Base-by-base conservation (phyloP, 2,797 vertebrate genomes). In the Karalla daura region DNA sequence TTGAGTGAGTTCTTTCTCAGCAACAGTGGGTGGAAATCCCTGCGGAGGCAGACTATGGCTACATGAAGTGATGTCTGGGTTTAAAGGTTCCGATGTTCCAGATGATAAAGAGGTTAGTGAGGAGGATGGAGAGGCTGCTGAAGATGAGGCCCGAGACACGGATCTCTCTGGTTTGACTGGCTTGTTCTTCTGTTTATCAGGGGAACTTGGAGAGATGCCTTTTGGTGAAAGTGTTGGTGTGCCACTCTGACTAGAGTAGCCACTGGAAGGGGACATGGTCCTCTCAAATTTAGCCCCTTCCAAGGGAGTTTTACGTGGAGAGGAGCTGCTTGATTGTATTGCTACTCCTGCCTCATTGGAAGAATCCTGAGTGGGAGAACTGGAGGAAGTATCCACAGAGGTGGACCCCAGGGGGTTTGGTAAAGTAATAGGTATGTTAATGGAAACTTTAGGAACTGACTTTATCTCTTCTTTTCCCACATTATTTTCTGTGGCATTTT, bases 231-330 rank as follows among this genome's bases (percentile, higher is more conserved):
- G 92, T 0, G 96, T 98, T 6, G 97, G 97, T 0, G 97, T 99
- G 37, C 96, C 97, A 8, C 97, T 99, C 89, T 99, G 97, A 88
- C 97, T 99, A 1, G 98, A 99, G 81, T 99, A 99, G 24, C 97
- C 97, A 17, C 98, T 99, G 56, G 98, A 99, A 12, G 98, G 97
- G 12, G 98, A 99, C 86, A 98, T 91, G 37, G 98, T 99, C 84
- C 96, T 94, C 83, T 98, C 96, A 76, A 95, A 95, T 75, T 93
- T 94, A 41, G 74, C 90, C 18, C 83, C 90, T 50, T 90, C 93
- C 1, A 89, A 88, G 8, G 80, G 68, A 36, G 74, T 67, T 80
- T 92, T 93, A 67, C 89, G 88, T 44, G 89, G 88, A 24, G 84
- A 90, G 33, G 81, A 85, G 39, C 60, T 81, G 17, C 49, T 83